These are phyloP conservation scores for Hoplodrina blanda DNA, from an alignment of 2,888 invertebrate species.

Conservation along the genomic window DNA sequence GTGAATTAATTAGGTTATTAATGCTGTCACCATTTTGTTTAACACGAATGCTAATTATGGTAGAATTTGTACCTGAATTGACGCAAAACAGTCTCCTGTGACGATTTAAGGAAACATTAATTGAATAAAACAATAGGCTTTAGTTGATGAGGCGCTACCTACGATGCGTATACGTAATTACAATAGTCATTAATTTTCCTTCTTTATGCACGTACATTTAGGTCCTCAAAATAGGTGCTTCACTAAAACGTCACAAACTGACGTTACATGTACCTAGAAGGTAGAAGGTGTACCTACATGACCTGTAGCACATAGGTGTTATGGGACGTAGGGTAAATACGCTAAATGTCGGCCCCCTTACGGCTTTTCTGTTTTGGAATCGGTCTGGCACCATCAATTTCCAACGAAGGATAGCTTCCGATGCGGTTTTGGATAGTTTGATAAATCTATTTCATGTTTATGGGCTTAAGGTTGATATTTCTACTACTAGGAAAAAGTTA, in stretches of 20 bases:
- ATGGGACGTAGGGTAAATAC: no score
- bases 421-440: no score
- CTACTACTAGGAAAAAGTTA: no score
- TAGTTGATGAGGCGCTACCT: background rate
- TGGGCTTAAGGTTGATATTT: no score
- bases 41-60: background rate
- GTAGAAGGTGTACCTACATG: constrained; percentile 15
- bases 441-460: no score
- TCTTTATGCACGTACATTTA: background rate
- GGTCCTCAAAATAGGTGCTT: background rate
- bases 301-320: constrained; percentile 6
- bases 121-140: constrained; percentile 9
- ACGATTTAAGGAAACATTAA: constrained; percentile 4
- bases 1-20: no score
- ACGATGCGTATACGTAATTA: constrained; percentile 7
- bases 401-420: no score
- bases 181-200: constrained; percentile 24
- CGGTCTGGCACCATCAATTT: no score
- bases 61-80: background rate
- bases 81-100: background rate
- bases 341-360: no score
- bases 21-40: no score
- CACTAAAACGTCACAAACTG: background rate
- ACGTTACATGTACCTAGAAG: background rate
- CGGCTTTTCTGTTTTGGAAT: no score